phyloP scores from a whole-genome alignment of 2,797 vertebrate species.

The Heteromormyrus szaboi region DNA sequence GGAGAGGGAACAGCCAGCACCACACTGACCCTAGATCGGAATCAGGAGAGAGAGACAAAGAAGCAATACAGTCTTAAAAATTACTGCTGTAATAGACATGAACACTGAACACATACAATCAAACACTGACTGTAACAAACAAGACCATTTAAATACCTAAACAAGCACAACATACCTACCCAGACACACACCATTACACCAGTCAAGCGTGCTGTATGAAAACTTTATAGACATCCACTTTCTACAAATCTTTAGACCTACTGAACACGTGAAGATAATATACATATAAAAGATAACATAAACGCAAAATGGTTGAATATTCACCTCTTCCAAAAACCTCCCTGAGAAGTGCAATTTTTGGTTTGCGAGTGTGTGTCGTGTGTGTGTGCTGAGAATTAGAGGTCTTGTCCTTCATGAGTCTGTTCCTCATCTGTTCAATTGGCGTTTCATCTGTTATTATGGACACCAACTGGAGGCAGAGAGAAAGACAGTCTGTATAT shows the following conservation, averaged over 20 bases:
- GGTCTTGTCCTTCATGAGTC: constrained; percentile 58
- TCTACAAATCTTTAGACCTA: neutral
- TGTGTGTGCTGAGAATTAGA: constrained; percentile 41
- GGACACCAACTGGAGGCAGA: constrained; percentile 55
- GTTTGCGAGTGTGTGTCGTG: constrained; percentile 60
- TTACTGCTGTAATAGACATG: neutral
- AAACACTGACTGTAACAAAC: neutral
- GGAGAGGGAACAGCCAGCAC: constrained; percentile 72
- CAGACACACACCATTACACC: neutral
- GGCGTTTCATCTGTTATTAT: constrained; percentile 71
- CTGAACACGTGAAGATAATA: neutral
- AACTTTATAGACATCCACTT: neutral
- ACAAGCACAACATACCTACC: neutral
- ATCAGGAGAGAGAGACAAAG: neutral
- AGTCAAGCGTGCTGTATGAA: neutral
- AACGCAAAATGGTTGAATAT: neutral
- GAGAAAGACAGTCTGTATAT: neutral
- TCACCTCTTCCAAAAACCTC: constrained; percentile 68
- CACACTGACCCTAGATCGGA: constrained; percentile 58
- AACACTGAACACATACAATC: neutral
- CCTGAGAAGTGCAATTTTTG: constrained; percentile 64
- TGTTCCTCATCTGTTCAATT: constrained; percentile 71
- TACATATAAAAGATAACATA: neutral
- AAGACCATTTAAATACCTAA: neutral
- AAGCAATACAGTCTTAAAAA: neutral